phyloP scores from a whole-genome alignment of 2,797 vertebrate species.

The Pseudomugil gertrudae region DNA sequence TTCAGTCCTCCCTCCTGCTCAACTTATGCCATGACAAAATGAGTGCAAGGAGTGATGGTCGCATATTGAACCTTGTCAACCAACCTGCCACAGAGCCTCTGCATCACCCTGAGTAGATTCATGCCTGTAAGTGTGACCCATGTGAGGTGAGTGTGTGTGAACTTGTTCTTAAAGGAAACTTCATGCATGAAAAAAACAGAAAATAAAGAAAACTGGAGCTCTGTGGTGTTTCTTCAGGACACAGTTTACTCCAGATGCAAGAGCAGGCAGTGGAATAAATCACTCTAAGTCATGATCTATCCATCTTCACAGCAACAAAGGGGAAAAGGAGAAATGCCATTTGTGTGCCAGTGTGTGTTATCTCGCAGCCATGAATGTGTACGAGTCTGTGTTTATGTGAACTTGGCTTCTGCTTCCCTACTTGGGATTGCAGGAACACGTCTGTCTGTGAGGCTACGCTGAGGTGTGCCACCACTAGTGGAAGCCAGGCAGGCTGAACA shows the following conservation, averaged over 20 bases:
- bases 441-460: slow-evolving; percentile 54
- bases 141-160: slow-evolving; percentile 21
- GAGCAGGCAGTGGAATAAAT: slow-evolving; percentile 29
- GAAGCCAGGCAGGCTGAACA: slow-evolving; percentile 46
- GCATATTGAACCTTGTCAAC: slow-evolving; percentile 33
- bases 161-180: slow-evolving; percentile 30
- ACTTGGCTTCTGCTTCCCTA: slow-evolving; percentile 52
- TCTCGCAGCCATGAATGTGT: slow-evolving; percentile 14
- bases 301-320: slow-evolving; percentile 30
- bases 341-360: slow-evolving; percentile 30
- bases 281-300: slow-evolving; percentile 41
- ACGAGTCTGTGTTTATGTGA: slow-evolving; percentile 23
- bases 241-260: slow-evolving; percentile 38
- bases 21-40: slow-evolving; percentile 13
- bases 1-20: slow-evolving; percentile 25
- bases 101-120: slow-evolving; percentile 15
- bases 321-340: slow-evolving; percentile 20
- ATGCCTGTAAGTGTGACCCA: neutral
- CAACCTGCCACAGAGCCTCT: neutral
- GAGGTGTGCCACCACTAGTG: slow-evolving; percentile 54
- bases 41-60: slow-evolving; percentile 2
- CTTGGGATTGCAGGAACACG: slow-evolving; percentile 66
- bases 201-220: neutral
- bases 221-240: slow-evolving; percentile 12
- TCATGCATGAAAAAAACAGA: neutral